These are phyloP conservation scores for Amphimedon queenslandica DNA, from an alignment of 37 sponge, comb jelly and placozoan species.

Conservation along the genomic window DNA sequence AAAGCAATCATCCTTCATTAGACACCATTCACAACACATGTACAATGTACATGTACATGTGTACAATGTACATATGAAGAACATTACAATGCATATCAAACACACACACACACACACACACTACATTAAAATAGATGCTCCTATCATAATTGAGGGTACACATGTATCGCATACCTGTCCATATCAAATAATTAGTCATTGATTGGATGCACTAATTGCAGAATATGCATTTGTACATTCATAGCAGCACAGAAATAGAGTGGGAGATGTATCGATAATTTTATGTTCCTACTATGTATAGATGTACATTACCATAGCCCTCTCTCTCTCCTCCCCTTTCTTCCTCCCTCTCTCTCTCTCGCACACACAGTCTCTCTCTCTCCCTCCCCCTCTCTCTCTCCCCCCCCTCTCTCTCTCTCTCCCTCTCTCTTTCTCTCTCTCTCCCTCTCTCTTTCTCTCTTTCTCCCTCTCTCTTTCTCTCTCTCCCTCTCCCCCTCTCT, in stretches of 20 bases:
- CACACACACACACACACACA: no score
- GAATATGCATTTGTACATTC: neutral
- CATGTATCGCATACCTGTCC: no score
- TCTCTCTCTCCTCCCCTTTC: neutral
- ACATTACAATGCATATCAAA: no score
- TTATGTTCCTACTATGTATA: neutral
- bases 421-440: neutral
- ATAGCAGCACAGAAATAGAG: neutral
- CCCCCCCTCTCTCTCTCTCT: neutral
- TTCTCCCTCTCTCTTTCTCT: neutral
- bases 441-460: no score
- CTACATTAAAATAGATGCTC: no score
- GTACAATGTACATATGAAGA: no score
- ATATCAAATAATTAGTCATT: no score
- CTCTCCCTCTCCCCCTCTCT: neutral
- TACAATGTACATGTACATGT: no score
- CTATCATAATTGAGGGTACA: no score
- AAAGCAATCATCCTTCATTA: no score
- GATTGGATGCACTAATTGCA: no score
- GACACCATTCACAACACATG: no score
- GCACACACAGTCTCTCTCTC: neutral
- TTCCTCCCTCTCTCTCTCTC: slow-evolving; percentile 1
- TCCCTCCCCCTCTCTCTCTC: neutral
- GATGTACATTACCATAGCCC: neutral
- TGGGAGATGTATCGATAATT: neutral